Base-by-base conservation (phyloP, 2,888 invertebrate species). In the Apamea anceps region DNA sequence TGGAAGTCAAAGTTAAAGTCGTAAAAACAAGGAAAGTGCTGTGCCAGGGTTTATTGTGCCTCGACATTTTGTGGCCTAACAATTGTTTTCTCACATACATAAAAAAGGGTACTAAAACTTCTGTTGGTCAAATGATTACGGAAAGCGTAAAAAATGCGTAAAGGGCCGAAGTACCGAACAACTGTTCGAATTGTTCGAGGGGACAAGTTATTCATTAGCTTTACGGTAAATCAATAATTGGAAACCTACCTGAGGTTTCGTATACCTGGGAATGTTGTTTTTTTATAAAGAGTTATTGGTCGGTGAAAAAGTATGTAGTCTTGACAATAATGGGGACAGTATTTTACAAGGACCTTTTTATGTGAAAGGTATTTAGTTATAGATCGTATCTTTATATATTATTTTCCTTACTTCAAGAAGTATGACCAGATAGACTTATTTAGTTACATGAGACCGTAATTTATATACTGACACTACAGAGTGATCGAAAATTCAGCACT, bases 1-100 rank as follows among this genome's bases (percentile, higher is more conserved):
- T 90, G 92, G 92, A 89, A 92, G 92, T 89, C 89, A 85, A 88
- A 86, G 81, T 87, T 79, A 75, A 66, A 81, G 87, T 90, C 86
- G 86, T 92, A 92, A 93, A 92, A 88, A 85, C 87, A 90, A 86
- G 86, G 85, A 76, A 85, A 88, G 83, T 84, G 87, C 75, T 85
- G 62, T 70, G 77, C 45, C 74, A 77, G 77, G 85, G 84, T 92
- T 92, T 92, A 93, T 91, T 90, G 92, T 90, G 76, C 76, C 80
- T 84, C 88, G 90, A 82, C 93, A 89, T 89, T 93, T 94, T 93
- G 94, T 91, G 94, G 94, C 85, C 89, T 89, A 91, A 93, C 95
- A 94, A 96, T 96, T 95, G 96, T 96, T 96, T 94, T 94, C 94
- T 94, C 94, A 94, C 93, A 92, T 92, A 90, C 91, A 93, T 95